Evolutionary conservation across 2,888 invertebrate genomes (phyloP).

Genomic region (Pristionchus entomophagus): DNA sequence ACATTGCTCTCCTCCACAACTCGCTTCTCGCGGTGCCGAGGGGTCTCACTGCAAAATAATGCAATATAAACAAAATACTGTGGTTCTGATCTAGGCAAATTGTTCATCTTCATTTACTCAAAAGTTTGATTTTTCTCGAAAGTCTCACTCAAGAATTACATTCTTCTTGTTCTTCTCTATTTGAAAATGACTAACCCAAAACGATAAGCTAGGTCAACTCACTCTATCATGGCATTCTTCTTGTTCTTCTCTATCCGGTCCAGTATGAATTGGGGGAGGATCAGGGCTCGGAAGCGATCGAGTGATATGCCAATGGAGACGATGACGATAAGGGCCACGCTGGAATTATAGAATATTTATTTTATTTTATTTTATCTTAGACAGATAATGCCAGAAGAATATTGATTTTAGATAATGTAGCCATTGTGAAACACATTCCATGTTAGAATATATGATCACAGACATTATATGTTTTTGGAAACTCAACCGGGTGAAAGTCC

Average conservation of each 20-base stretch:
- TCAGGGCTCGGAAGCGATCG: background rate
- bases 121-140: no score
- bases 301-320: background rate
- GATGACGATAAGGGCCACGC: conserved; percentile 1
- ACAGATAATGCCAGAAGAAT: no score
- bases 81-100: no score
- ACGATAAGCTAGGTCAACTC: background rate
- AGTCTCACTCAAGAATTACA: no score
- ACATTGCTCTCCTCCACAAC: background rate
- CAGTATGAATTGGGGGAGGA: background rate
- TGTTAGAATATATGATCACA: background rate
- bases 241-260: background rate
- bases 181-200: no score
- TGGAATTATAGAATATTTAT: background rate
- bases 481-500: no score
- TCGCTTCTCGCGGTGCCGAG: background rate
- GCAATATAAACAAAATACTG: no score
- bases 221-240: background rate
- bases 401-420: background rate
- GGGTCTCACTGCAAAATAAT: conserved; percentile 11
- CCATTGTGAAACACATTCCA: background rate
- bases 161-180: no score
- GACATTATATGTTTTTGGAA: background rate
- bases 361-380: background rate
- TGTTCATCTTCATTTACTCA: no score